phyloP scores from a whole-genome alignment of 2,888 invertebrate species.

The Andrena bicolor region DNA sequence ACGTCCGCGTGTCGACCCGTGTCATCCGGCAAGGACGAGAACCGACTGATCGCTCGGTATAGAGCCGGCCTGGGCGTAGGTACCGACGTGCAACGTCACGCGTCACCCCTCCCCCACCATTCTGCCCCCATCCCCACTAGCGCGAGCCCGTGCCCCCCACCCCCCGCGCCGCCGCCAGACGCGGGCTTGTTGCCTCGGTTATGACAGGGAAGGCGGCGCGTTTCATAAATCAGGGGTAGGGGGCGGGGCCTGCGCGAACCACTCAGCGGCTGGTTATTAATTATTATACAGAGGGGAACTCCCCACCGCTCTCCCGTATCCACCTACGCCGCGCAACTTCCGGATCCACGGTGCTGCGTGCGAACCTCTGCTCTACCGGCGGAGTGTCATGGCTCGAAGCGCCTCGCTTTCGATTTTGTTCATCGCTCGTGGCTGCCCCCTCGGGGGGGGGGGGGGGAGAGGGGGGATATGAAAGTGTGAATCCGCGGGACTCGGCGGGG shows the following conservation, averaged over 20 bases:
- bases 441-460: not conserved
- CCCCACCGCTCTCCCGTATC: constrained; percentile 22
- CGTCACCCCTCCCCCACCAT: constrained; percentile 50
- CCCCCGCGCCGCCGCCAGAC: constrained; percentile 22
- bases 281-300: constrained; percentile 79
- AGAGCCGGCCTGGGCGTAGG: constrained; percentile 76
- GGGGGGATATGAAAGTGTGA: constrained; percentile 5
- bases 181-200: constrained; percentile 71
- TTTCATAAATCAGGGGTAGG: constrained; percentile 84
- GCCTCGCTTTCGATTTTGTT: constrained; percentile 40
- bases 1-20: constrained; percentile 51
- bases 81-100: constrained; percentile 64
- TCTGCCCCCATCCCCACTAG: constrained; percentile 9
- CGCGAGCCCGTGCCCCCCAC: constrained; percentile 9
- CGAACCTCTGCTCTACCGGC: constrained; percentile 8
- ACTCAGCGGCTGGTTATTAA: constrained; percentile 84
- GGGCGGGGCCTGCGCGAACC: constrained; percentile 82
- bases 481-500: constrained; percentile 6
- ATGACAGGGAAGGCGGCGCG: constrained; percentile 85
- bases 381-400: constrained; percentile 23
- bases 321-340: constrained; percentile 54
- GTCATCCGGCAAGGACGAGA: constrained; percentile 79
- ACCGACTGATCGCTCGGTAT: constrained; percentile 81
- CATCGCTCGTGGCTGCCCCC: not conserved
- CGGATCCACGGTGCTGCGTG: constrained; percentile 37